Percentiles rank a stretch among this genome's conserved stretches.
These are phyloP conservation scores for Ischnura elegans DNA, from an alignment of 2,888 invertebrate genomes.

Conservation along the genomic window DNA sequence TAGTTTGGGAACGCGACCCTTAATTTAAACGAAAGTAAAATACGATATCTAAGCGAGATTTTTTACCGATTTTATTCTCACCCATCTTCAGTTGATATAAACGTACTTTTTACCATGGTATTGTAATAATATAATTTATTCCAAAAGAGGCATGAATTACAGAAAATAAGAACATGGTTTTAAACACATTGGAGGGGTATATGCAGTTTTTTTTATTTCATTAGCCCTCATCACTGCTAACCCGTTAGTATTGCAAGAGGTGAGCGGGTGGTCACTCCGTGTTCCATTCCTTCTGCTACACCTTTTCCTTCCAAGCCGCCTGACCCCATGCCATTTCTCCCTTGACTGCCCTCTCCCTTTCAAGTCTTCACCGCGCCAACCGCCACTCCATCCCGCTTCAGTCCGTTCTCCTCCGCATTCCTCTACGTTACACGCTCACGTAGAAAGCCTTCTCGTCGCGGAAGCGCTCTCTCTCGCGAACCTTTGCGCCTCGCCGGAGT, in stretches of 20 bases:
- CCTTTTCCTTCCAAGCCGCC: background rate
- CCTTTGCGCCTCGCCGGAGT: background rate
- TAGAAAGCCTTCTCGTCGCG: conserved; percentile 9
- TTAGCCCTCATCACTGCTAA: background rate
- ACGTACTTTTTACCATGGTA: too few species aligned
- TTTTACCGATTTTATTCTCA: too few species aligned
- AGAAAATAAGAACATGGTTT: too few species aligned
- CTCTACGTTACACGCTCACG: background rate
- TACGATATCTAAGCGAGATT: too few species aligned
- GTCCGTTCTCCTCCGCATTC: background rate
- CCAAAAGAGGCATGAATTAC: too few species aligned
- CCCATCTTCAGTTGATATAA: too few species aligned
- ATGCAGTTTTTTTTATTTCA: too few species aligned
- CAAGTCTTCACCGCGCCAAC: conserved; percentile 13
- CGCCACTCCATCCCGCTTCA: conserved; percentile 6
- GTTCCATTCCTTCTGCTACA: background rate
- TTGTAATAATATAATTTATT: too few species aligned
- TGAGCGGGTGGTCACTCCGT: background rate
- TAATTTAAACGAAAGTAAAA: too few species aligned
- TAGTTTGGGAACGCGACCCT: too few species aligned
- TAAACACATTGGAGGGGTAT: too few species aligned
- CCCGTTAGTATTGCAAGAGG: background rate
- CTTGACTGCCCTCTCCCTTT: conserved; percentile 33
- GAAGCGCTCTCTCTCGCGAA: conserved; percentile 26
- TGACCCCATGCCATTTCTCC: background rate